Base-by-base conservation (phyloP, 2,888 invertebrate species). In the Ormyrus thymus region DNA sequence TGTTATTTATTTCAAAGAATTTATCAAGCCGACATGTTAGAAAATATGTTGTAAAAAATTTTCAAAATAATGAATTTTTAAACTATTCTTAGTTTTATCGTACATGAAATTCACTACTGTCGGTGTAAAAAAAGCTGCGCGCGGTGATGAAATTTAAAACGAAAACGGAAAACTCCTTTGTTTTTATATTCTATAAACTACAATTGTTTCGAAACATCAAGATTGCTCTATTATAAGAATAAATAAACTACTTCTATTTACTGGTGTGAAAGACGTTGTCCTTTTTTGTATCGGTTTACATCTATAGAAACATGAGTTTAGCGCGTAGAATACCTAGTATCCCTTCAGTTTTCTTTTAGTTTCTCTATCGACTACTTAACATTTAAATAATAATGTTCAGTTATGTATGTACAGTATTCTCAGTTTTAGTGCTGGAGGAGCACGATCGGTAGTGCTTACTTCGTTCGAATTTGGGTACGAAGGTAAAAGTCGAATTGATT, bases 341-440 rank as follows among this genome's bases (percentile, higher is more conserved):
- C 43, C 29, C 29, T 46, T 15, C 58, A 1, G 13, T 48, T 76
- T 53, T 4, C n/a, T 51, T 7, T 50, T 62, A 10, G 9, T 55
- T 62, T 10, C 9, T 71, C 70, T 62, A 70, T 56, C 11, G n/a
- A 51, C 69, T 73, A 73, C 7, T 69, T 69, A 62, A 69, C 68
- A 69, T 76, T 76, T 51, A 76, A 55, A 76, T 69, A 62, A 46
- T 72, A 55, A 76, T 10, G 55, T 56, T 69, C 29, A 58, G 50
- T 64, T n/a, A 53, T 79, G 58, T 76, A 10, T 76, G 43, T 64
- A 80, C 8, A 51, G 56, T 64, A 29, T 15, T 70, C 62, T 73
- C 61, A 50, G 50, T 73, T 80, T 80, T 48, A 76, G 68, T 69
- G 72, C 69, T 66, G n/a, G 59, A 62, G 71, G 64, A 76, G 76